Conservation (phyloP, 1,140 invertebrate species). For the Lucilia sericata region DNA sequence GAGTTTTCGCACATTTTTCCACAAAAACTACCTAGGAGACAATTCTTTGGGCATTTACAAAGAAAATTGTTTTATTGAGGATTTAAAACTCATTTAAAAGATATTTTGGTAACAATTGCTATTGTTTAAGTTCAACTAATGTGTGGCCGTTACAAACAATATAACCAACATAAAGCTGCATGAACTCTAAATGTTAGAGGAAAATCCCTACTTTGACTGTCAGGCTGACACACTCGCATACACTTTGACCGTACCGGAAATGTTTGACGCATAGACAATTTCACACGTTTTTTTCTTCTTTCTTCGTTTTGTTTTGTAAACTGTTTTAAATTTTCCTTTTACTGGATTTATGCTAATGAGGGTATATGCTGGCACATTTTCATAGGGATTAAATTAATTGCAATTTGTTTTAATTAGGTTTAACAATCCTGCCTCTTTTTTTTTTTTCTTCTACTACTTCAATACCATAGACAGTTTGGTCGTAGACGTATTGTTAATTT, state of each 20-base stretch:
- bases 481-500: too few species aligned
- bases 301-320: not conserved
- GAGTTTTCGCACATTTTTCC: conserved; percentile 4
- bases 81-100: conserved; percentile 36
- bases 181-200: not conserved
- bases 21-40: conserved; percentile 21
- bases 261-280: conserved; percentile 1
- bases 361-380: conserved; percentile 14
- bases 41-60: not conserved
- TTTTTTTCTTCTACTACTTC: not conserved
- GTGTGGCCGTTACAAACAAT: conserved; percentile 1
- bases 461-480: not conserved
- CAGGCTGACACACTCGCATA: too few species aligned
- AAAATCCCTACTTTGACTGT: not conserved
- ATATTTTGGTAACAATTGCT: not conserved
- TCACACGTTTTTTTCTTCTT: not conserved
- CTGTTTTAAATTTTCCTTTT: not conserved
- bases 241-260: not conserved
- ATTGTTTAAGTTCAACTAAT: conserved; percentile 3
- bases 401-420: conserved; percentile 31
- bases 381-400: conserved; percentile 28
- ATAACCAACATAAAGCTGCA: not conserved
- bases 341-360: conserved; percentile 24
- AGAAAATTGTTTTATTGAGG: conserved; percentile 32
- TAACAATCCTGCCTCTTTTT: not conserved